Evolutionary conservation across 2,113 vertebrate species (phyloP), one percentile per base, ranked within the genome.

Genomic region (Prochilodus magdalenae): DNA sequence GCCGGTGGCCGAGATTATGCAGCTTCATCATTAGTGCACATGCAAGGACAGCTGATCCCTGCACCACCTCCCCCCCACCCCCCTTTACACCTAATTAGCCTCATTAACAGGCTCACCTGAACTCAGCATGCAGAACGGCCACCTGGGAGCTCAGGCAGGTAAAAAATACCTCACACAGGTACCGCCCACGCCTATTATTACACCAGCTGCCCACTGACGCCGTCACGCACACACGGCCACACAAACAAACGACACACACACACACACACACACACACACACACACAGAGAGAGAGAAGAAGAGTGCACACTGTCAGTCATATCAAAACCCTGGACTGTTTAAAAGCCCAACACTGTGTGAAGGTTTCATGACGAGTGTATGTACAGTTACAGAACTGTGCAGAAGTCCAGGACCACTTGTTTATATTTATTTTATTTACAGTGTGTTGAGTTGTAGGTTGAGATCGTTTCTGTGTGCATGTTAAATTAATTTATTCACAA

Each of bases 51-150:
- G 96, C 96, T 97, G 95, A 97, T 97, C 95, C 95, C 93, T 94
- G 92, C 87, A 91, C 94, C 94, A 94, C 92, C 92, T 95, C 12
- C 22, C 22, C 57, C 57, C 22, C 36, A 7, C 92, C 92, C 95
- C 96, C 94, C 95, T 95, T 98, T 96, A 96, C 95, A 97, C 96
- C 95, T 96, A 98, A 97, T 99, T 98, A 98, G 95, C 96, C 95
- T 95, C 88, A 95, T 96, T 97, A 96, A 95, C 94, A 94, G 95
- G 94, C 94, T 95, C 93, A 93, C 94, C 92, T 95, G 94, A 95
- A 86, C 75, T 62, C 11, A 73, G 79, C 65, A 53, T 77, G 60
- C 73, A 84, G 81, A 53, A 78, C 90, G 88, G 92, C 88, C 92
- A 94, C 94, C 91, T 89, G 95, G 95, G 96, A 96, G 92, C 90